Evolutionary conservation across 2,888 invertebrate species (phyloP), one percentile per base, ranked within the genome.

Genomic region (Elegia similella): DNA sequence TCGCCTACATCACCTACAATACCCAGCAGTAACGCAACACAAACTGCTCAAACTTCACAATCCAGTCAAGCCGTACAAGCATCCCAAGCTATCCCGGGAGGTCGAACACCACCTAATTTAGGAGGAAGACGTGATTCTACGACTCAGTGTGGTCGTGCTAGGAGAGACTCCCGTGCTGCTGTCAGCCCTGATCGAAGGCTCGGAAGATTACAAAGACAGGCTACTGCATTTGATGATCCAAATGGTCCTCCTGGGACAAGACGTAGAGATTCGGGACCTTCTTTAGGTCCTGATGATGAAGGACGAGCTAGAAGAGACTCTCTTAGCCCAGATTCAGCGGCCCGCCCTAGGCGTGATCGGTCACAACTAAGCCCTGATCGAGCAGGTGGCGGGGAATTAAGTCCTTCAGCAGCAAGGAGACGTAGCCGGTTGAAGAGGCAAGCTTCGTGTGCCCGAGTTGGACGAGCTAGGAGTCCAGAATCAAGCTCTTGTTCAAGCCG

Each of bases 271-370:
- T 96, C 96, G 2, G 96, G 97, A 61, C 96, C 96, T 3, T 97
- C 97, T 1, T 86, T 97, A 46, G 96, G 96, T 52, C 97, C 97
- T 0, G 97, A 97, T 80, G 95, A 95, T 62, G 94, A 95, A 71
- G 95, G 95, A 54, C 92, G 95, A 44, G 95, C 96, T 0, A 92
- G 97, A 16, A 92, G 97, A 47, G 98, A 98, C 76, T 97, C 97
- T 0, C 82, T 98, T n/a, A 97, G 97, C 63, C 97, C 97, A 0
- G 97, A 98, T 80, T 97, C 97, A 62, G 97, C 97, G 3, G 95
- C 96, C 2, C 85, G 95, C 55, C 92, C 94, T 23, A 92, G 96
- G 46, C 95, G 97, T 65, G 97, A 97, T 0, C 92, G 95, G 42
- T 94, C 95, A 0, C 96, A 96, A 77, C 79, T 96, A 53, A 96